Base-by-base conservation (phyloP, 1,140 invertebrate genomes). In the Nasonia vitripennis region DNA sequence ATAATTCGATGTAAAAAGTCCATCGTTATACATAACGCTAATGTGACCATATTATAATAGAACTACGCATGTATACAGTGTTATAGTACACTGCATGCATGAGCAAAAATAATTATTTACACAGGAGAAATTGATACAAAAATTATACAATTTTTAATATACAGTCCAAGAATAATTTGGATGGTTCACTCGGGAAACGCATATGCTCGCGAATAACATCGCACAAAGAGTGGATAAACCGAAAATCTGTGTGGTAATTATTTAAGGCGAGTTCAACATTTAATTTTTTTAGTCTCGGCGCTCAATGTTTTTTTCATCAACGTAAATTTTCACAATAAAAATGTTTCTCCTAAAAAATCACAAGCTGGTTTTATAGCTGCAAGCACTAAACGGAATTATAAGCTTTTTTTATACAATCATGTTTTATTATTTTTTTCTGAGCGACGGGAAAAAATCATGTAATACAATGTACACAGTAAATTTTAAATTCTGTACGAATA, bases 271-370 rank as follows among this genome's bases (percentile, higher is more conserved):
- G 83, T 85, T 80, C 73, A 75, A 81, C 34, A 84, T 31, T 80
- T n/a, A 37, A 51, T 78, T 75, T 74, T 82, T 81, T 84, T 74
- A 77, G 45, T 41, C 75, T 51, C 23, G 78, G 55, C 70, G 55
- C 20, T 85, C 6, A 12, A 62, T 80, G 62, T 27, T 67, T n/a
- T 37, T 48, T 51, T 83, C 41, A 37, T 20, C 17, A 74, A 37
- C 23, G 45, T 20, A 81, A 68, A 68, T 77, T 85, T 31, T 81
- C 37, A 77, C 71, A 81, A 77, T 81, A 77, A 81, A 85, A 85
- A 81, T 85, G 48, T 85, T 73, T 11, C 84, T 85, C 79, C 31
- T 85, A 85, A 85, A 85, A 85, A 85, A 85, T 85, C 78, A 85
- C 78, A 85, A 85, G 78, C 70, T n/a, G 34, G 55, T 84, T 75